phyloP scores from a whole-genome alignment of 2,888 invertebrate species.

The Gastrophysa polygoni region DNA sequence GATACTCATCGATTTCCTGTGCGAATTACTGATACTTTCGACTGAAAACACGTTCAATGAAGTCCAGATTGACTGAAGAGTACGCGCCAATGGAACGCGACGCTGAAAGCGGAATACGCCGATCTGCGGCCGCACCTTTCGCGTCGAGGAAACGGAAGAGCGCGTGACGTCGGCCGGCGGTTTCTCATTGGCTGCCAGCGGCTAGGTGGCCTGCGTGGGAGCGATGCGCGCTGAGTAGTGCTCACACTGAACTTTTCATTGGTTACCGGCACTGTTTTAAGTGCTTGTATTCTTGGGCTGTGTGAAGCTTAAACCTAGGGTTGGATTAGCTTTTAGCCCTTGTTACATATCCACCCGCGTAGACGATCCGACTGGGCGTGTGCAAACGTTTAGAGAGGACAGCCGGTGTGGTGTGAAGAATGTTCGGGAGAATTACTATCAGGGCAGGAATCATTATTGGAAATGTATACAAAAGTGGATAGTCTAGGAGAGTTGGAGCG shows the following conservation, averaged over 20 bases:
- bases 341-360: constrained; percentile 63
- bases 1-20: no score
- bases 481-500: no score
- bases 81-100: no score
- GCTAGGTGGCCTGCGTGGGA: background rate
- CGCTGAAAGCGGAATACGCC: no score
- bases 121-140: background rate
- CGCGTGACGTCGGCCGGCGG: background rate
- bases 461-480: no score
- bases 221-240: constrained; percentile 56
- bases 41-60: no score
- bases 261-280: constrained; percentile 70
- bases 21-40: no score
- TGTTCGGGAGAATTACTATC: background rate
- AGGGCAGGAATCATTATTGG: no score
- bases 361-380: constrained; percentile 53
- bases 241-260: constrained; percentile 61
- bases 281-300: constrained; percentile 71
- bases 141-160: background rate
- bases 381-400: constrained; percentile 45
- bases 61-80: no score
- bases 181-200: constrained; percentile 15
- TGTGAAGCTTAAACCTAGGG: constrained; percentile 65
- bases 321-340: constrained; percentile 63
- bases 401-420: background rate